These are phyloP conservation scores for Netelia fuscicornis DNA, from an alignment of 2,888 invertebrate genomes.

Conservation along the genomic window DNA sequence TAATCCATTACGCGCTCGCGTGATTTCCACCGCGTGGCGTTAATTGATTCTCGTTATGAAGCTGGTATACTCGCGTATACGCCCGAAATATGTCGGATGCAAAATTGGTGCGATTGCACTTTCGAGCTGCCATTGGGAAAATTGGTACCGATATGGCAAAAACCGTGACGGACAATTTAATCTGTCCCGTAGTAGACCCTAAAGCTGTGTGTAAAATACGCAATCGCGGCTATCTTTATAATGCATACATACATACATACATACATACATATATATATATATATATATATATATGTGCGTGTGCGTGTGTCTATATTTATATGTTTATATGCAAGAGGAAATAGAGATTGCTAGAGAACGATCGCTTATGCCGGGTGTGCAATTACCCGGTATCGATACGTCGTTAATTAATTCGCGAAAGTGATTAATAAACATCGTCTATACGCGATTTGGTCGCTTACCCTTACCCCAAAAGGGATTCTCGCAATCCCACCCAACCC, in stretches of 20 bases:
- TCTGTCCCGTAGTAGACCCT: not conserved
- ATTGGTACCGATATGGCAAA: slow-evolving; percentile 22
- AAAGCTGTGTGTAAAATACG: slow-evolving; percentile 35
- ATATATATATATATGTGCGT: not conserved
- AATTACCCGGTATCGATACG: slow-evolving; percentile 51
- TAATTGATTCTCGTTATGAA: slow-evolving; percentile 59
- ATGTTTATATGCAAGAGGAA: slow-evolving; percentile 4
- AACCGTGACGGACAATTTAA: slow-evolving; percentile 50
- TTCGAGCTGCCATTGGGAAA: slow-evolving; percentile 8
- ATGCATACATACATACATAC: not conserved
- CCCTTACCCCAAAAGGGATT: not conserved
- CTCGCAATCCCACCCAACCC: not conserved
- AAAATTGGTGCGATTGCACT: slow-evolving; percentile 22
- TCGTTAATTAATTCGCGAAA: slow-evolving; percentile 54
- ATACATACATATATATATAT: slow-evolving; percentile 5
- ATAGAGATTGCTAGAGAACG: slow-evolving; percentile 9
- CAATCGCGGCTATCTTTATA: slow-evolving; percentile 9
- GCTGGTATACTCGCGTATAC: not conserved
- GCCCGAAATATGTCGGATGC: not conserved
- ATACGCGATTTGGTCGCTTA: slow-evolving; percentile 1
- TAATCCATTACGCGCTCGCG: slow-evolving; percentile 47
- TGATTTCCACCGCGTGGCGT: slow-evolving; percentile 15
- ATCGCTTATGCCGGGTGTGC: slow-evolving; percentile 1
- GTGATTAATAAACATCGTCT: slow-evolving; percentile 41
- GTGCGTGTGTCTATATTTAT: too few species aligned